Base-by-base conservation (phyloP, 2,888 invertebrate genomes). In the Conomelus anceps region DNA sequence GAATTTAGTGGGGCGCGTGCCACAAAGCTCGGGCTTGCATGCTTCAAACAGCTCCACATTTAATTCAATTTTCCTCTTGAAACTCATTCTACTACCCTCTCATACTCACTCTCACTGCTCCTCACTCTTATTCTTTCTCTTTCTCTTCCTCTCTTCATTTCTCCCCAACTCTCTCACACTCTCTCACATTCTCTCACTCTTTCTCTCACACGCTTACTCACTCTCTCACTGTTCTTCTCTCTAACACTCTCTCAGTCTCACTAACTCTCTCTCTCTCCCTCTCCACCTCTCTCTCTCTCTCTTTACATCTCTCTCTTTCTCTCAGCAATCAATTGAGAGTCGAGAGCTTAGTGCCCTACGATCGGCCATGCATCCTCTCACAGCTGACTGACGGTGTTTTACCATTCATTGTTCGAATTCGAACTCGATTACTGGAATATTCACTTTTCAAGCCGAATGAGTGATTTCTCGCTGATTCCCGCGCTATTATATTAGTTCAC, bases 41-140 rank as follows among this genome's bases (percentile, higher is more conserved):
- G 63, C 13, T 13, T n/a, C 63, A 20, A 13, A n/a, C 63, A 20
- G 20, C 87, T 87, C 29, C 41, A 29, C 6, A 34, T 89, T 23
- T 89, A 86, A 86, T 89, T 90, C 88, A 86, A 88, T 88, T 90
- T 88, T 90, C 86, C 63, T 63, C 89, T 88, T 90, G 84, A 23
- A 89, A 88, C 86, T 91, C 90, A 87, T 86, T 86, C 87, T 90
- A 22, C 88, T 23, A 29, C 85, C 86, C 84, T 41, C 88, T 34
- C 87, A 89, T 86, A 90, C 89, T 88, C 63, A 87, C 34, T 85
- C 88, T 22, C 22, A 84, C 89, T 23, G 86, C 85, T 89, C 63
- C 88, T 89, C 86, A 84, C 89, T 88, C 88, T 89, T 85, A 85
- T 41, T 86, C 89, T 23, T n/a, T 63, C 7, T 7, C n/a, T 63